These are phyloP conservation scores for Boloria euphrosyne DNA, from an alignment of 2,888 invertebrate species.

Conservation along the genomic window DNA sequence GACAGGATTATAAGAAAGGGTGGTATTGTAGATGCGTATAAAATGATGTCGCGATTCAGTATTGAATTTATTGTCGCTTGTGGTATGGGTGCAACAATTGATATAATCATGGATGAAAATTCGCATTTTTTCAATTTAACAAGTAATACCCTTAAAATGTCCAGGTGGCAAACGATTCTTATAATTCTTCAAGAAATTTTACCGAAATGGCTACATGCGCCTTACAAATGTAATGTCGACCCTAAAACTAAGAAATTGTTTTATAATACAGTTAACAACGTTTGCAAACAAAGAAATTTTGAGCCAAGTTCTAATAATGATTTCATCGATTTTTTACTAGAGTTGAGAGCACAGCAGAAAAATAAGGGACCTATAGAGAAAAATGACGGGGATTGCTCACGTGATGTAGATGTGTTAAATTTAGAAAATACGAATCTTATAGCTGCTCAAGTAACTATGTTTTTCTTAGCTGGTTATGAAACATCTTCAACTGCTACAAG, in stretches of 20 bases:
- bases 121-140: not conserved
- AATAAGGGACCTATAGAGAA: constrained; percentile 60
- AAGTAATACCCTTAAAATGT: not conserved
- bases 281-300: constrained; percentile 53
- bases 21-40: not conserved
- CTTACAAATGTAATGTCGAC: not conserved
- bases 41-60: constrained; percentile 16
- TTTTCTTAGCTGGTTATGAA: constrained; percentile 50
- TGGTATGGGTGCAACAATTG: constrained; percentile 15
- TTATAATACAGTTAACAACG: not conserved
- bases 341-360: constrained; percentile 58
- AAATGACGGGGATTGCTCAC: constrained; percentile 56
- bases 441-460: constrained; percentile 68
- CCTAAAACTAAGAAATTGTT: not conserved
- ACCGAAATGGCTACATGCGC: constrained; percentile 1
- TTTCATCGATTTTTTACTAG: constrained; percentile 66
- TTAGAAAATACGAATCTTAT: constrained; percentile 56
- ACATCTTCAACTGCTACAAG: constrained; percentile 75
- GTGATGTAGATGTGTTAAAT: constrained; percentile 56
- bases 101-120: constrained; percentile 15
- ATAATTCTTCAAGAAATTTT: constrained; percentile 5
- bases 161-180: not conserved
- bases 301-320: constrained; percentile 62
- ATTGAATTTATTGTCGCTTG: constrained; percentile 16
- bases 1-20: not conserved